These are phyloP conservation scores for Pachyseris speciosa DNA, from an alignment of 64 coral and sea anemone species.

Conservation along the genomic window DNA sequence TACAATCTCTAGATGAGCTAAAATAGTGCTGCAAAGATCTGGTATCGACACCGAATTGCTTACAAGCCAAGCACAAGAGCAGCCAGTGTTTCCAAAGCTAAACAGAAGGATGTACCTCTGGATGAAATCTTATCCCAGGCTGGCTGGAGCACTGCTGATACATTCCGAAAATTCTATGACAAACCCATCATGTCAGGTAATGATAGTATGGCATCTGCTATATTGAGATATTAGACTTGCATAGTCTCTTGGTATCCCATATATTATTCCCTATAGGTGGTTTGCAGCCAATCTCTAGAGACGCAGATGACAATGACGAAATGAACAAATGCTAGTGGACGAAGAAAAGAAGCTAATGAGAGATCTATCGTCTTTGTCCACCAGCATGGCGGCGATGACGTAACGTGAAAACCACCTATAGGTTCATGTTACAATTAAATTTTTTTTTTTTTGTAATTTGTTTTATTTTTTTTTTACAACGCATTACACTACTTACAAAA, in stretches of 20 bases:
- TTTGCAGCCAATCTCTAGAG: too few species aligned
- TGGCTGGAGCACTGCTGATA: slow-evolving; percentile 4
- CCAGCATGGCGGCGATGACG: too few species aligned
- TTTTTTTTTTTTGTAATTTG: too few species aligned
- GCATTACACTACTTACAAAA: too few species aligned
- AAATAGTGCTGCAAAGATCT: slow-evolving; percentile 39
- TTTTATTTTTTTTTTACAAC: too few species aligned
- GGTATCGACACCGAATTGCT: slow-evolving; percentile 37
- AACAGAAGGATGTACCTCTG: slow-evolving; percentile 1
- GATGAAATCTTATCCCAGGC: neutral
- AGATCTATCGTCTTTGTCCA: too few species aligned
- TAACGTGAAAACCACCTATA: too few species aligned
- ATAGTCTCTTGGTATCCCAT: neutral
- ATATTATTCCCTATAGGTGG: neutral
- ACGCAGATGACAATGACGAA: too few species aligned
- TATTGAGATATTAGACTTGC: slow-evolving; percentile 46
- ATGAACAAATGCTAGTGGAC: too few species aligned
- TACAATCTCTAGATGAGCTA: slow-evolving; percentile 49
- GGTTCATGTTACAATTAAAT: too few species aligned
- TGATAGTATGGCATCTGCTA: slow-evolving; percentile 43
- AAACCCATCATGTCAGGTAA: neutral
- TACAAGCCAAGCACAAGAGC: slow-evolving; percentile 69
- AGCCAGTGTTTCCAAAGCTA: slow-evolving; percentile 21
- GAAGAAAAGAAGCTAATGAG: too few species aligned
- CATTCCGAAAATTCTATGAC: neutral